A percentile compares a stretch with the other conserved stretches of the same genome.
These are phyloP conservation scores for Tetramorium simillimum DNA, from an alignment of 1,140 invertebrate species.

Conservation along the genomic window DNA sequence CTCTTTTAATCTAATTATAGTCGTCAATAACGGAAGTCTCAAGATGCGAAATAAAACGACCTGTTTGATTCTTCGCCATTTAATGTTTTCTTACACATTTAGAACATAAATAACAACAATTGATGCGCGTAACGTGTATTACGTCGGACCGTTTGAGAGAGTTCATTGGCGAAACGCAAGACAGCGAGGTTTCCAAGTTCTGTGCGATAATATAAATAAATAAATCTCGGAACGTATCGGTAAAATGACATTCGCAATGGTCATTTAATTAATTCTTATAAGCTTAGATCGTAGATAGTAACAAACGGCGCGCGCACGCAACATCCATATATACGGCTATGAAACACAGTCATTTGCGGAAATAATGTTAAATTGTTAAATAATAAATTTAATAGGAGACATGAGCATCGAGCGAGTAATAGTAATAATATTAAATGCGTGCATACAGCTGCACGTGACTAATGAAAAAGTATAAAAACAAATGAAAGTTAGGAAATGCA, in stretches of 20 bases:
- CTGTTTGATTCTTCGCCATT: constrained; percentile 61
- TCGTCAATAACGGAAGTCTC: neutral
- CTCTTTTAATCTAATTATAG: neutral
- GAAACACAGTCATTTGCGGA: constrained; percentile 13
- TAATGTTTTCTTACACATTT: constrained; percentile 66
- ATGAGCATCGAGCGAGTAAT: neutral
- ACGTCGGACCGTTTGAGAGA: neutral
- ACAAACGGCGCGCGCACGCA: constrained; percentile 41
- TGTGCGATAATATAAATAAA: constrained; percentile 29
- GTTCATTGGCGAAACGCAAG: neutral
- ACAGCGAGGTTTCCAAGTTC: constrained; percentile 15
- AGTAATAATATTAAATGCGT: constrained; percentile 45
- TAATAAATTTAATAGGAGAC: constrained; percentile 14
- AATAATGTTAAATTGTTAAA: constrained; percentile 19
- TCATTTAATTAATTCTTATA: constrained; percentile 63
- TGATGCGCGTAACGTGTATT: neutral
- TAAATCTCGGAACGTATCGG: constrained; percentile 36
- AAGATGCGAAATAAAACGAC: constrained; percentile 17
- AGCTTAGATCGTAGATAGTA: constrained; percentile 61
- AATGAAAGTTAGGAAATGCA: constrained; percentile 60
- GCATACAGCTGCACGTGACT: neutral
- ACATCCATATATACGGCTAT: constrained; percentile 55
- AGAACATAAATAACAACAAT: constrained; percentile 67
- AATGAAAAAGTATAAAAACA: constrained; percentile 69
- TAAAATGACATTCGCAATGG: constrained; percentile 29